Percentiles rank a stretch among this genome's conserved stretches.
Evolutionary conservation across 2,888 invertebrate genomes (phyloP).

Genomic region (Phaonia tiefii): DNA sequence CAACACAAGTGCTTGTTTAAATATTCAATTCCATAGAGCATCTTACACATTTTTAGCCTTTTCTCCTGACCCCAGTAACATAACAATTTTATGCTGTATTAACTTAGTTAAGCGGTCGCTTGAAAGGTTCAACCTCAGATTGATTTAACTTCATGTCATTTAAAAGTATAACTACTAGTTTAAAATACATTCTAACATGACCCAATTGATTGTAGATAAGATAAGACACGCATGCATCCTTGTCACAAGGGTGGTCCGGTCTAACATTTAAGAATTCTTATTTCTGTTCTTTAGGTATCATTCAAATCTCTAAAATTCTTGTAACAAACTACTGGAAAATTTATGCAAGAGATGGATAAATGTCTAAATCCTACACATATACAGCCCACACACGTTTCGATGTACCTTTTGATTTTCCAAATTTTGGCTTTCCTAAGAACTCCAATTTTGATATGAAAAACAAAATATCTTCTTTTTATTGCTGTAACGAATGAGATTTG

Average conservation of each 20-base stretch:
- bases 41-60: too few relatives aligned
- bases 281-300: not conserved
- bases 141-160: constrained; percentile 16
- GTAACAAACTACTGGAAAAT: constrained; percentile 9
- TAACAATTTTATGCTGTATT: not conserved
- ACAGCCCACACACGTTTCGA: constrained; percentile 63
- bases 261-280: constrained; percentile 3
- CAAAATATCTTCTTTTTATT: constrained; percentile 44
- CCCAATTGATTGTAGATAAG: constrained; percentile 52
- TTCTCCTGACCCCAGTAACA: too few relatives aligned
- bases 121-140: not conserved
- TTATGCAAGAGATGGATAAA: constrained; percentile 30
- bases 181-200: constrained; percentile 44
- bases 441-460: constrained; percentile 10
- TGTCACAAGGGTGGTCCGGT: constrained; percentile 50
- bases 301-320: not conserved
- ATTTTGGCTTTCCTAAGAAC: constrained; percentile 16
- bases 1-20: too few relatives aligned
- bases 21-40: too few relatives aligned
- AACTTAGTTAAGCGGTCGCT: constrained; percentile 25
- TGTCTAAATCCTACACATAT: constrained; percentile 50
- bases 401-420: constrained; percentile 4
- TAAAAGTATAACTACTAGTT: not conserved
- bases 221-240: constrained; percentile 26
- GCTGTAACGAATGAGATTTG: constrained; percentile 61